A percentile compares a stretch with the other conserved stretches of the same genome.
Conservation (phyloP, 2,797 vertebrate species). For the Chaenodraco wilsoni region DNA sequence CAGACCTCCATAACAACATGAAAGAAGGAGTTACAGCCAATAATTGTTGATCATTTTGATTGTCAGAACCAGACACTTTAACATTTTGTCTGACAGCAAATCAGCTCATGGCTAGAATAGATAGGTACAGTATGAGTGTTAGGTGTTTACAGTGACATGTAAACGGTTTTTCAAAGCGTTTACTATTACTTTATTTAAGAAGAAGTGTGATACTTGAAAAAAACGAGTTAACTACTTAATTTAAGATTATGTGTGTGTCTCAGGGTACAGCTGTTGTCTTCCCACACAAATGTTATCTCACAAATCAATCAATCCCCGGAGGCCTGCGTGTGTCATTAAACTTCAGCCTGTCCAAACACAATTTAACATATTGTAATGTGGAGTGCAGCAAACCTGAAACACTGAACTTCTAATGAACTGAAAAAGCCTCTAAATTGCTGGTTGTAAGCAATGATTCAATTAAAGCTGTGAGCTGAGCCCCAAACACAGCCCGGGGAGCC, state of each 20-base stretch:
- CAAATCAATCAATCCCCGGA: constrained; percentile 75
- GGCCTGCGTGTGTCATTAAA: constrained; percentile 70
- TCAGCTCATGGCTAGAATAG: not conserved
- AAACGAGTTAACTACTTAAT: constrained; percentile 20
- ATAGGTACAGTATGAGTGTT: constrained; percentile 9
- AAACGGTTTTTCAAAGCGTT: not conserved
- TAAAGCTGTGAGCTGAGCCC: constrained; percentile 64
- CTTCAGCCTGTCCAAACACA: constrained; percentile 79
- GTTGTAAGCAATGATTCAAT: constrained; percentile 79
- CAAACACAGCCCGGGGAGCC: constrained; percentile 51
- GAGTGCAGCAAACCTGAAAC: constrained; percentile 67
- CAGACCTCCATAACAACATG: not conserved
- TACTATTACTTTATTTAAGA: constrained; percentile 8
- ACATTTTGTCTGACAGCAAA: constrained; percentile 5
- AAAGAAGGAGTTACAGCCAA: not conserved
- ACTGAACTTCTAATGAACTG: constrained; percentile 82
- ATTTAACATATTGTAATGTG: constrained; percentile 72
- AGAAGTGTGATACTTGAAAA: constrained; percentile 3
- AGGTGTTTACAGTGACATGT: constrained; percentile 20
- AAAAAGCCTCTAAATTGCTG: constrained; percentile 66
- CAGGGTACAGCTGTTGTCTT: constrained; percentile 64
- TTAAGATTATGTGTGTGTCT: constrained; percentile 47
- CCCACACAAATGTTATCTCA: constrained; percentile 68
- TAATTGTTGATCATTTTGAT: constrained; percentile 2
- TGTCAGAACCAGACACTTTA: not conserved